Percentiles rank a stretch among this genome's conserved stretches.
Evolutionary conservation across 2,797 vertebrate species (phyloP).

Genomic region (Sebastes iracundus): DNA sequence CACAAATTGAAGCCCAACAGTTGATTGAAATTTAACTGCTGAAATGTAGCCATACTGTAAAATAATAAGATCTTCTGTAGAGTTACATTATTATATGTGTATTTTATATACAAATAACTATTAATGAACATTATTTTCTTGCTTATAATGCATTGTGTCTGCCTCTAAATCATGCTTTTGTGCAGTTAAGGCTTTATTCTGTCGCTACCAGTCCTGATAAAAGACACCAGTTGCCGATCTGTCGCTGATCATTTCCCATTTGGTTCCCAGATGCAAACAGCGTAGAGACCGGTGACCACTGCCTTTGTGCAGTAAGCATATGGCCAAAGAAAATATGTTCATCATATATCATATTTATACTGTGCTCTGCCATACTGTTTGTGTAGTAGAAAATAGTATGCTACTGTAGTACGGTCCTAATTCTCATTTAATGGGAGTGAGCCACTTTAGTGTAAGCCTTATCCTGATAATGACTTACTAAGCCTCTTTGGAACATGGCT

Average conservation of each 20-base stretch:
- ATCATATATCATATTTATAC: background rate
- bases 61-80: too few species aligned
- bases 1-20: background rate
- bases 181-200: background rate
- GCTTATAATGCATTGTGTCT: too few species aligned
- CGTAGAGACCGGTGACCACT: background rate
- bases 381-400: constrained; percentile 20
- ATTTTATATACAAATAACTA: too few species aligned
- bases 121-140: too few species aligned
- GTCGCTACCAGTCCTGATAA: background rate
- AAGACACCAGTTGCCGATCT: background rate
- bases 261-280: background rate
- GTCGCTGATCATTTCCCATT: background rate
- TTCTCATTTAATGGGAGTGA: constrained; percentile 70
- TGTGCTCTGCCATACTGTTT: constrained; percentile 5
- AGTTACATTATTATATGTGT: too few species aligned
- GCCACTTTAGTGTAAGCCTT: constrained; percentile 72
- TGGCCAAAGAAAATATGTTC: background rate
- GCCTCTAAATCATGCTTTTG: background rate
- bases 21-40: background rate
- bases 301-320: background rate
- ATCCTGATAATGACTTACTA: constrained; percentile 79
- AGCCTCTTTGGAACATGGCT: constrained; percentile 80
- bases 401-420: constrained; percentile 51
- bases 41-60: too few species aligned